These are phyloP conservation scores for Dipus sagitta DNA, from an alignment of 2,797 vertebrate genomes.

Conservation along the genomic window DNA sequence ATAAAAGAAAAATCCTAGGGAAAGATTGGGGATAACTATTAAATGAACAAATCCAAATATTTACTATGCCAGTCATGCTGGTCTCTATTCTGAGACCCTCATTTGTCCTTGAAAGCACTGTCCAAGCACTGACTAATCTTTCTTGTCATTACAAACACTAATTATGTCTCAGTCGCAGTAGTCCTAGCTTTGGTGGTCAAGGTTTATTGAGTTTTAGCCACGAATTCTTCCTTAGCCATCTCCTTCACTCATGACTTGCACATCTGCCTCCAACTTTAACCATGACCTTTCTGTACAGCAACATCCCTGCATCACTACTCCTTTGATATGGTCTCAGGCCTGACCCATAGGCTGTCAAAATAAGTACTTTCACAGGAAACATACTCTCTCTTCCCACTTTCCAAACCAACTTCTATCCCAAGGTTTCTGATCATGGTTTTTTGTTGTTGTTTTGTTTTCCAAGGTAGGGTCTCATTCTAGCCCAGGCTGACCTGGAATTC, in stretches of 20 bases:
- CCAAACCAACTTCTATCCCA: neutral
- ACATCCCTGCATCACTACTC: neutral
- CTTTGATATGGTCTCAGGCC: neutral
- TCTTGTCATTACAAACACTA: neutral
- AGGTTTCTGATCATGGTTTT: neutral
- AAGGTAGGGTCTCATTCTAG: too few relatives aligned
- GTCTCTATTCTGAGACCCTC: neutral
- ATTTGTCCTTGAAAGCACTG: neutral
- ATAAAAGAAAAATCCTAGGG: neutral
- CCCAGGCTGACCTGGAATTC: too few relatives aligned
- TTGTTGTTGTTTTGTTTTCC: too few relatives aligned
- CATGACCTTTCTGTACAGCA: constrained; percentile 9
- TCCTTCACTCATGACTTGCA: neutral
- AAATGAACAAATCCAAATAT: constrained; percentile 4
- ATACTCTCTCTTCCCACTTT: neutral
- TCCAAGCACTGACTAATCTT: neutral
- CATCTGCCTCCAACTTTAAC: neutral
- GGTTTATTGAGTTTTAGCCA: neutral
- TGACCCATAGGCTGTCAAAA: neutral
- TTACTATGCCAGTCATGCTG: neutral
- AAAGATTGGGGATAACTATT: constrained; percentile 10
- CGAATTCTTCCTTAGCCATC: neutral
- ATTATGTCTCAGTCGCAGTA: neutral
- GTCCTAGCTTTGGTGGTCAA: neutral
- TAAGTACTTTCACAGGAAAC: constrained; percentile 56